Conservation (phyloP, 2,888 invertebrate genomes). For the Ochropleura leucogaster region DNA sequence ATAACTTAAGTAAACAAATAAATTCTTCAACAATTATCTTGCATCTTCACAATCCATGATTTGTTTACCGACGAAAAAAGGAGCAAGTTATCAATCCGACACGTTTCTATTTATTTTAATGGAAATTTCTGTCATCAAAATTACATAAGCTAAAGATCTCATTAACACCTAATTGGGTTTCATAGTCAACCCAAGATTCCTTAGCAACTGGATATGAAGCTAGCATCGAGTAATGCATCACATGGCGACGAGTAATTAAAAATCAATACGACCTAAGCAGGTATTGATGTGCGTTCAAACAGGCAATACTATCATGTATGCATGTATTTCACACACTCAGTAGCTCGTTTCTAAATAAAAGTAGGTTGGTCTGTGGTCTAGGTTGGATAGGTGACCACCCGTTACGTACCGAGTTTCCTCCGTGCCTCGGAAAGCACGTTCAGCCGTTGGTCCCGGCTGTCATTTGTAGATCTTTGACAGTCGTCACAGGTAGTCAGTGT, state of each 20-base stretch:
- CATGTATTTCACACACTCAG: neutral
- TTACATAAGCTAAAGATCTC: neutral
- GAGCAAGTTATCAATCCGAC: neutral
- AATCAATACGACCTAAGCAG: conserved; percentile 50
- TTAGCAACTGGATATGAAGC: neutral
- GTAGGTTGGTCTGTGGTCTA: no score
- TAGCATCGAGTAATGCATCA: neutral
- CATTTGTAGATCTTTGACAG: no score
- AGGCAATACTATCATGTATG: neutral
- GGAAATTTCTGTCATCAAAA: neutral
- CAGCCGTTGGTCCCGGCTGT: no score
- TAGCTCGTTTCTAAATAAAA: no score
- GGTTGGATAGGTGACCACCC: no score
- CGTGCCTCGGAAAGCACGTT: no score
- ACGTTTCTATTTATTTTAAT: neutral
- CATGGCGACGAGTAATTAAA: conserved; percentile 48
- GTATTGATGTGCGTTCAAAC: conserved; percentile 4
- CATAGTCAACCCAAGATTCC: neutral
- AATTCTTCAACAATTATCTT: no score
- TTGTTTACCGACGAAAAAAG: no score
- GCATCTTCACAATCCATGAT: no score
- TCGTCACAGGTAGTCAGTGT: no score
- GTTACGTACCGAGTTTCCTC: no score
- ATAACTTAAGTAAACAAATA: no score
- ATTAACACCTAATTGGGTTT: conserved; percentile 14